These are phyloP conservation scores for Helicoverpa zea DNA, from an alignment of 1,140 invertebrate species.

Conservation along the genomic window DNA sequence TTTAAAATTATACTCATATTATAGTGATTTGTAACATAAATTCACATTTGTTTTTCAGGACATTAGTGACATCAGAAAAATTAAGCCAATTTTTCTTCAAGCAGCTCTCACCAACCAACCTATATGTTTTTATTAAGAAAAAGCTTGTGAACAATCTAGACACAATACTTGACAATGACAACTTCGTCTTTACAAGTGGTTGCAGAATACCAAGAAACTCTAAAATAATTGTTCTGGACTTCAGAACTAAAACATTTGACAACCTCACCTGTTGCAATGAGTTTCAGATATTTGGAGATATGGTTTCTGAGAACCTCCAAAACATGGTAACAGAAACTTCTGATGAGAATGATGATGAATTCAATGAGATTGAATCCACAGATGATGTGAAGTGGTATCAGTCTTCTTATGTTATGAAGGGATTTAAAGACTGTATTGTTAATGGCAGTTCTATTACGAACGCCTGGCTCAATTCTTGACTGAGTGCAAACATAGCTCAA, in stretches of 20 bases:
- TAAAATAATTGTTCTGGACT: conserved; percentile 73
- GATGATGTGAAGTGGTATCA: conserved; percentile 75
- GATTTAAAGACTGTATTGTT: conserved; percentile 80
- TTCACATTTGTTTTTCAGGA: conserved; percentile 65
- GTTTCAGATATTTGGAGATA: conserved; percentile 75
- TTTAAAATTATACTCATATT: background rate
- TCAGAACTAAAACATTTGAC: conserved; percentile 62
- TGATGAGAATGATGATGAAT: conserved; percentile 56
- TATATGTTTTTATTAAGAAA: conserved; percentile 79
- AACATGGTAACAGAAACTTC: conserved; percentile 58
- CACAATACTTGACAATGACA: conserved; percentile 66
- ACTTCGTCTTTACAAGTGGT: conserved; percentile 69
- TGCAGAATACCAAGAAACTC: conserved; percentile 73
- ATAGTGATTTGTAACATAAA: conserved; percentile 27
- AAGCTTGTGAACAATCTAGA: conserved; percentile 60
- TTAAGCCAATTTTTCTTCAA: conserved; percentile 73
- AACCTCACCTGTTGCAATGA: conserved; percentile 76
- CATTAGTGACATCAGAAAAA: conserved; percentile 75
- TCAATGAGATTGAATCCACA: conserved; percentile 74
- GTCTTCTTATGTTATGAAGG: conserved; percentile 81
- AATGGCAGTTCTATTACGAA: conserved; percentile 79
- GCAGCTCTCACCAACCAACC: conserved; percentile 73
- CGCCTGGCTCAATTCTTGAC: conserved; percentile 69
- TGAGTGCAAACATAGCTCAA: conserved; percentile 34
- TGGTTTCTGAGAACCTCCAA: conserved; percentile 59